Base-by-base conservation (phyloP, 2,113 vertebrate species). In the Leuciscus idus region DNA sequence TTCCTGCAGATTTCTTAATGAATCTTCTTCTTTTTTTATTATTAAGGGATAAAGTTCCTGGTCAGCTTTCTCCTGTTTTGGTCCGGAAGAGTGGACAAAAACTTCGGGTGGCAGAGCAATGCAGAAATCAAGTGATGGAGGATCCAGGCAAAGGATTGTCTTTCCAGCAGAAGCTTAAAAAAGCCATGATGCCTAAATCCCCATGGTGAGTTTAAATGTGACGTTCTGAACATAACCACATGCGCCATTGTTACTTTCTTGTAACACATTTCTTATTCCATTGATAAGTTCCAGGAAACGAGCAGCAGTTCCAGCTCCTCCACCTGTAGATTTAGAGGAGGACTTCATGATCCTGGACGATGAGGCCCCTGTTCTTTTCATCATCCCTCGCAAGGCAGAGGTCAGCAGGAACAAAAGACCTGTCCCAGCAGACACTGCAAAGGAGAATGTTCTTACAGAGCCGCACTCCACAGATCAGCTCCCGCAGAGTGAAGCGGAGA, bases 291-390 rank as follows among this genome's bases (percentile, higher is more conserved):
- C 28, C 64, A 92, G 90, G 87, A 85, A 87, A 82, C 77, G 10
- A 36, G 70, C 79, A 62, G 36, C 74, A 59, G 48, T 68, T 52
- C 85, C 90, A 85, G 86, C 30, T 7, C 46, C 68, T 81, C 85
- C 81, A 36, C 83, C 85, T 36, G 64, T 77, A 17, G 92, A 92
- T 48, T 88, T 83, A 15, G 94, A 94, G 19, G 94, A 95, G 3
- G 91, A 95, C 36, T 95, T 95, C 86, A 50, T 93, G 48, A 94
- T 95, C 84, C 36, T 95, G 86, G 95, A 95, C 19, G 93, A 95
- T 11, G 92, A 94, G 12, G 28, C 43, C 6, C 90, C 93, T 17
- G 1, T 90, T 64, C 76, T 59, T 46, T 81, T 95, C 88, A 87
- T 90, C 30, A 92, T 95, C 72, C 92, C 90, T 11, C 91, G 36